phyloP scores from a whole-genome alignment of 2,888 invertebrate species.

The Thelaira solivaga region DNA sequence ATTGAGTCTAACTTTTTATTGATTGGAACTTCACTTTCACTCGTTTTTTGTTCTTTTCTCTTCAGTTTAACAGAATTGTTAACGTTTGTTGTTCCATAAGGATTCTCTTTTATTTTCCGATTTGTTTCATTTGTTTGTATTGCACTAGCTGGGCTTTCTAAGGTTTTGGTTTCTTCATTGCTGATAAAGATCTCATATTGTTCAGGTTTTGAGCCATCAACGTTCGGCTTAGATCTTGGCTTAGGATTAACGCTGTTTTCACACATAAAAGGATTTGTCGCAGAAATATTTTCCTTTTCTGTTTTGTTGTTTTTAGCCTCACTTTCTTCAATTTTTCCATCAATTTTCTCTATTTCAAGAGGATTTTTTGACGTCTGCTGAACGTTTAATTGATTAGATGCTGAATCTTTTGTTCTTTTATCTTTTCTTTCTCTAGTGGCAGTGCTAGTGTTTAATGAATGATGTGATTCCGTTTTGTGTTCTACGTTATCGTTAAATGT shows the following conservation, averaged over 20 bases:
- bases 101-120: slow-evolving; percentile 31
- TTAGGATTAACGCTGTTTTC: not conserved
- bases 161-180: not conserved
- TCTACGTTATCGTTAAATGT: not conserved
- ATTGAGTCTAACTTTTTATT: not conserved
- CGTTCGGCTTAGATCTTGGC: not conserved
- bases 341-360: slow-evolving; percentile 43
- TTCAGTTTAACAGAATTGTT: slow-evolving; percentile 63
- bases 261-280: not conserved
- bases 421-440: slow-evolving; percentile 49
- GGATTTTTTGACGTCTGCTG: slow-evolving; percentile 61
- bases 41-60: not conserved
- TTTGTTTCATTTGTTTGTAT: not conserved
- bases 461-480: not conserved
- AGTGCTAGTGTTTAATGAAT: slow-evolving; percentile 34
- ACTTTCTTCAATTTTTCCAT: not conserved
- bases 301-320: not conserved
- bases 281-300: not conserved
- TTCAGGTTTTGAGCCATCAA: no score
- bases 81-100: not conserved
- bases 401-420: slow-evolving; percentile 19
- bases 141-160: not conserved
- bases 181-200: no score
- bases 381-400: slow-evolving; percentile 57
- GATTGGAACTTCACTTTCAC: not conserved